Conservation (phyloP, 2,888 invertebrate genomes). For the Resseliella maxima region DNA sequence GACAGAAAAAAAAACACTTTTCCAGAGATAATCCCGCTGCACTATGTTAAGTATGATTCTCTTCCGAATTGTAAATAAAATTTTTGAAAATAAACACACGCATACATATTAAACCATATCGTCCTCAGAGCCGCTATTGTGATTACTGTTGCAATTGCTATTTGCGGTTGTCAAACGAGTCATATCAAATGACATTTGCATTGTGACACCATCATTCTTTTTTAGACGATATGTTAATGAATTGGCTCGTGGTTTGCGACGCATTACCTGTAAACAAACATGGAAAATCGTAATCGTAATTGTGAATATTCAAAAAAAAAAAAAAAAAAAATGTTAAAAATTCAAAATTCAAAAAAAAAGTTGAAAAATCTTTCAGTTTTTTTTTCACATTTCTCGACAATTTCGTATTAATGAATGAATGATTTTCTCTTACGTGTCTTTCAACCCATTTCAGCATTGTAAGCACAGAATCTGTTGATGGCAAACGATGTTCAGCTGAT, state of each 20-base stretch:
- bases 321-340: too few relatives aligned
- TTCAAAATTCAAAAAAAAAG: too few relatives aligned
- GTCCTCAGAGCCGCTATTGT: slow-evolving; percentile 56
- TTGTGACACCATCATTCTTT: slow-evolving; percentile 78
- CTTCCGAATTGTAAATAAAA: background rate
- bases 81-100: background rate
- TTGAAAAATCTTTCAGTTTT: too few relatives aligned
- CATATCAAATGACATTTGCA: slow-evolving; percentile 79
- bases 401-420: too few relatives aligned
- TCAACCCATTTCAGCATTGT: slow-evolving; percentile 93
- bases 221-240: slow-evolving; percentile 75
- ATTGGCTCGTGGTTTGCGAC: slow-evolving; percentile 80
- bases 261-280: too few relatives aligned
- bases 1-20: background rate
- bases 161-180: slow-evolving; percentile 1
- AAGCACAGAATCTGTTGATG: slow-evolving; percentile 88
- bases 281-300: too few relatives aligned
- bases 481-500: slow-evolving; percentile 86
- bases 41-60: background rate
- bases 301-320: too few relatives aligned
- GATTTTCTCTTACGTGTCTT: too few relatives aligned
- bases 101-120: slow-evolving; percentile 56
- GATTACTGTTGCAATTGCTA: background rate
- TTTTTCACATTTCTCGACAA: too few relatives aligned
- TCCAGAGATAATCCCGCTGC: background rate